Evolutionary conservation across 1,140 invertebrate genomes (phyloP).

Genomic region (Anastrepha ludens): DNA sequence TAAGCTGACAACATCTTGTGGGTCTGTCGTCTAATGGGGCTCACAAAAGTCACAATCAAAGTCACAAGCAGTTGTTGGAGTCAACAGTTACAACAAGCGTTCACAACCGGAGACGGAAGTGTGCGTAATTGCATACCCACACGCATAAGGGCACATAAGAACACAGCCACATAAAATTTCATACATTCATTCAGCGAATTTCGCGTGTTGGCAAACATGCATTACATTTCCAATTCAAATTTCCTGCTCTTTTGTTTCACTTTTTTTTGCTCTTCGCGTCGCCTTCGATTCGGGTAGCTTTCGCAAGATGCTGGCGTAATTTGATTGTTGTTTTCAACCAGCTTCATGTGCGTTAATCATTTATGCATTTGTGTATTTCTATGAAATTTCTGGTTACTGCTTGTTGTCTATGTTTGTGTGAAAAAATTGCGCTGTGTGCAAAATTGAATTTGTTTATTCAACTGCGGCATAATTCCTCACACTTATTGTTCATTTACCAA

Average conservation of each 20-base stretch:
- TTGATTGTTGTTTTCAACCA: too few relatives aligned
- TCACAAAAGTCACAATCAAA: not conserved
- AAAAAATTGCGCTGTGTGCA: too few relatives aligned
- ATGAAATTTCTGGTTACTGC: not conserved
- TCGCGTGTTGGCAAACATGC: not conserved
- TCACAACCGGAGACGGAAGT: constrained; percentile 1
- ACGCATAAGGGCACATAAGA: not conserved
- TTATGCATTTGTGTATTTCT: not conserved
- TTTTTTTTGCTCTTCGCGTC: not conserved
- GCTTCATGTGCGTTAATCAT: not conserved
- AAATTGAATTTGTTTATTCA: too few relatives aligned
- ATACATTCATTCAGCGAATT: too few relatives aligned
- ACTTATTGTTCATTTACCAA: too few relatives aligned
- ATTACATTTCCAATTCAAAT: constrained; percentile 32
- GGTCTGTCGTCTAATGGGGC: not conserved
- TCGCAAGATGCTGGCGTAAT: too few relatives aligned
- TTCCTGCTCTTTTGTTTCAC: not conserved
- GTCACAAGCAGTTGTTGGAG: not conserved
- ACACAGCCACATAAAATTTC: not conserved
- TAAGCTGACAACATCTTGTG: not conserved
- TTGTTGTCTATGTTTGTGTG: not conserved
- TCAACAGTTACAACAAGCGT: not conserved
- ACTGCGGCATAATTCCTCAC: too few relatives aligned
- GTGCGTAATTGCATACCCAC: not conserved
- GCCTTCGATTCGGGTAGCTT: not conserved